phyloP scores from a whole-genome alignment of 2,113 vertebrate genomes.

The Osmerus mordax region DNA sequence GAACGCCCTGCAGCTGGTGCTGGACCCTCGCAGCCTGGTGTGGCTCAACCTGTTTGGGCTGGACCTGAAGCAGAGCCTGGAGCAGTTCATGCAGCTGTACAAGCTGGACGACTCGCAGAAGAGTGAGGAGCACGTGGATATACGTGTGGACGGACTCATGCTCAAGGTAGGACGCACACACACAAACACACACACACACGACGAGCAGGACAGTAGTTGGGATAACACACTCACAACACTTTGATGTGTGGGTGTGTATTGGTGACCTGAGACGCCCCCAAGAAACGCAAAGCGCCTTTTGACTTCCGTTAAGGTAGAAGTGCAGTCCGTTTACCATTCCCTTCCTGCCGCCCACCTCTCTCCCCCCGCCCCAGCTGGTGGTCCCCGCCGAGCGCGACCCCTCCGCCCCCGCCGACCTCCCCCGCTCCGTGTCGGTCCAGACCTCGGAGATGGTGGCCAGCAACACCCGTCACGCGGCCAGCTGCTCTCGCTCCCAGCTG shows the following conservation, averaged over 20 bases:
- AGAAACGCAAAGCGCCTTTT: not conserved
- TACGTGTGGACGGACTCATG: constrained; percentile 94
- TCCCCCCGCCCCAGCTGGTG: constrained; percentile 74
- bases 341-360: no score
- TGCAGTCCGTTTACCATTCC: not conserved
- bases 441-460: constrained; percentile 97
- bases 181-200: no score
- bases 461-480: constrained; percentile 86
- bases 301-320: not conserved
- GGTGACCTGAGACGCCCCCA: no score
- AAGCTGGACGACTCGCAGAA: constrained; percentile 92
- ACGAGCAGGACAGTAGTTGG: no score
- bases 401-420: constrained; percentile 82
- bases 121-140: constrained; percentile 89
- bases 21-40: constrained; percentile 92
- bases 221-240: no score
- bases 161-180: constrained; percentile 78
- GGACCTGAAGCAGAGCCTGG: constrained; percentile 93
- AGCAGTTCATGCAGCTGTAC: constrained; percentile 96
- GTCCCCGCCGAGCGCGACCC: constrained; percentile 83
- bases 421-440: constrained; percentile 87
- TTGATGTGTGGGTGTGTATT: no score
- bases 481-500: constrained; percentile 89
- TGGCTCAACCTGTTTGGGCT: constrained; percentile 97
- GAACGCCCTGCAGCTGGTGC: constrained; percentile 92